Percentiles rank a stretch among this genome's conserved stretches.
Evolutionary conservation across 2,797 vertebrate genomes (phyloP).

Genomic region (Poeciliopsis paucimaculata): DNA sequence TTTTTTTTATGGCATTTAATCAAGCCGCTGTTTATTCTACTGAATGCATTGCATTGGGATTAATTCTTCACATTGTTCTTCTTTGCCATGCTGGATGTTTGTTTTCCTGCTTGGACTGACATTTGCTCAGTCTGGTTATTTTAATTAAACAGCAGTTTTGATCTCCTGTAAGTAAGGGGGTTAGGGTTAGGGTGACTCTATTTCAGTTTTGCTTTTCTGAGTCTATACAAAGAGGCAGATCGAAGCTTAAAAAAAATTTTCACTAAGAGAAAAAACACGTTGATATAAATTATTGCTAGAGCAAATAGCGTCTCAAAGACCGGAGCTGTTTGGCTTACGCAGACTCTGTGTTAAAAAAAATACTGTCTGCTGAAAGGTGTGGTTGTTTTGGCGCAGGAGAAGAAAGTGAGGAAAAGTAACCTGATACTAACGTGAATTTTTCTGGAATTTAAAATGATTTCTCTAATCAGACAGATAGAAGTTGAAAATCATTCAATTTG

Average conservation of each 20-base stretch:
- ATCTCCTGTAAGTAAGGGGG: background rate
- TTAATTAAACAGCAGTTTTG: conserved; percentile 2
- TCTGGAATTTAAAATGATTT: too few species aligned
- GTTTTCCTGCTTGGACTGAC: background rate
- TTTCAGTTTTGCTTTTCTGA: background rate
- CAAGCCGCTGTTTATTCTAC: background rate
- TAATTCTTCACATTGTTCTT: background rate
- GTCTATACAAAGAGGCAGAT: background rate
- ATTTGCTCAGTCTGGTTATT: background rate
- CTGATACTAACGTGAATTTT: background rate
- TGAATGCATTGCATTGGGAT: background rate
- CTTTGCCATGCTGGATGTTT: background rate
- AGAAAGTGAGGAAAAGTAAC: background rate
- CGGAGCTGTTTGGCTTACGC: background rate
- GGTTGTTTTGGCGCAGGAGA: background rate
- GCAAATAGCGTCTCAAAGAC: background rate
- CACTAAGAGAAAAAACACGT: background rate
- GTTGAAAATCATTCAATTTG: too few species aligned
- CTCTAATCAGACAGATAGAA: too few species aligned
- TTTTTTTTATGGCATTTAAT: background rate
- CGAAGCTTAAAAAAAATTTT: background rate
- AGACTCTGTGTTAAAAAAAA: background rate
- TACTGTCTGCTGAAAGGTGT: background rate
- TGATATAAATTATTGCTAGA: background rate
- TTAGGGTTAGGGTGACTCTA: too few species aligned